Conservation (phyloP, 2,797 vertebrate genomes). For the Tragopan temminckii region DNA sequence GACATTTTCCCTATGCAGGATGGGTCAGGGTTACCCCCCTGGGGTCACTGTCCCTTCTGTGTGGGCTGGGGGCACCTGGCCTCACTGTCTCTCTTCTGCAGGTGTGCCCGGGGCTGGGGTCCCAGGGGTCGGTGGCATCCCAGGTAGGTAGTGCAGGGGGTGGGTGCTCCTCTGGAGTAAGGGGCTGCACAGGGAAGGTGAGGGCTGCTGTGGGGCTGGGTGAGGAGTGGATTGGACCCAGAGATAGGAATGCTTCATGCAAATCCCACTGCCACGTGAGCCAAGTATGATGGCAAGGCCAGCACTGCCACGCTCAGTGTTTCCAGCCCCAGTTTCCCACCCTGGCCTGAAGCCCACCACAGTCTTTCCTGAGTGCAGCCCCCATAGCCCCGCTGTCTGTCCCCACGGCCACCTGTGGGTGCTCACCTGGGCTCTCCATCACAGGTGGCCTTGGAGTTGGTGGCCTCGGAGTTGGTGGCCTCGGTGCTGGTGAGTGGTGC, state of each 20-base stretch:
- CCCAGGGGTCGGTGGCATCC: slow-evolving; percentile 33
- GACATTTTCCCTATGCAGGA: not conserved
- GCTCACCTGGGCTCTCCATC: fast-evolving
- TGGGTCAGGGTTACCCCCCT: not conserved
- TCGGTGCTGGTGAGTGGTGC: slow-evolving; percentile 51
- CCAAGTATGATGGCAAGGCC: not conserved
- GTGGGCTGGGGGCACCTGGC: fast-evolving
- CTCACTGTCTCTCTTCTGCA: slow-evolving; percentile 20
- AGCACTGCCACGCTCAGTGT: not conserved
- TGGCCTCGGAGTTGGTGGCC: slow-evolving; percentile 22
- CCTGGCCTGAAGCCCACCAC: not conserved
- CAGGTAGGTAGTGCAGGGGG: slow-evolving; percentile 29
- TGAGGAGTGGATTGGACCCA: fast-evolving
- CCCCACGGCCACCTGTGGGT: not conserved
- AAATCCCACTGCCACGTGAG: not conserved
- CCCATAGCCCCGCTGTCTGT: fast-evolving
- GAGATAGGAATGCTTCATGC: not conserved
- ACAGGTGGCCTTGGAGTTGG: not conserved
- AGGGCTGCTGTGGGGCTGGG: fast-evolving
- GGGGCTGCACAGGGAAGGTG: not conserved
- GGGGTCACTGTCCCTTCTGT: no score
- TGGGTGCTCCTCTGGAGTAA: not conserved
- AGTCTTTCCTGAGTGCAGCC: not conserved
- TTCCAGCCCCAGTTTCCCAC: not conserved
- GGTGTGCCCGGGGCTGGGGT: slow-evolving; percentile 56